Conservation (phyloP, 2,797 vertebrate species). For the Martes flavigula region DNA sequence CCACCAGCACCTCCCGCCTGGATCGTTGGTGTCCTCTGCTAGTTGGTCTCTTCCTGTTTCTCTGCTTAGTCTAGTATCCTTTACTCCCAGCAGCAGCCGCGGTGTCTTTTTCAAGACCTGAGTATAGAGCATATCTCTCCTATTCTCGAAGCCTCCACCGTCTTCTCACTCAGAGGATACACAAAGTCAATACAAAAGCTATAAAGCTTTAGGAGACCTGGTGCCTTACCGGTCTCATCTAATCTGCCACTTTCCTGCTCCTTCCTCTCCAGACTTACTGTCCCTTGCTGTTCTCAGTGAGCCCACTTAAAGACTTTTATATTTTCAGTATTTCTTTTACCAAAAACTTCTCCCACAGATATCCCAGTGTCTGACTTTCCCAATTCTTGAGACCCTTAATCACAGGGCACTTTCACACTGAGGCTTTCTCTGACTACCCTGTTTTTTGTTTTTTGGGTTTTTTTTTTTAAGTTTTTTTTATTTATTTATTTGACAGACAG, state of each 20-base stretch:
- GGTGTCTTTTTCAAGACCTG: background rate
- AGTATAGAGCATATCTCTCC: background rate
- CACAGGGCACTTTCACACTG: background rate
- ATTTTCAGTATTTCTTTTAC: background rate
- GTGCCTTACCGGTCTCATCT: background rate
- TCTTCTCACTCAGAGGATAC: background rate
- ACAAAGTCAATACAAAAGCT: background rate
- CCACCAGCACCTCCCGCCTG: background rate
- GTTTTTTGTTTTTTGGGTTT: background rate
- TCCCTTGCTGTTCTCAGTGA: background rate
- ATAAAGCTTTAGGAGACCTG: background rate
- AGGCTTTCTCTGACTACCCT: background rate
- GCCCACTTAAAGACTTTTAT: background rate
- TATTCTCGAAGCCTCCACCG: background rate
- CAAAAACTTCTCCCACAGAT: background rate
- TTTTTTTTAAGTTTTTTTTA: too few relatives aligned
- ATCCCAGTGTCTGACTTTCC: background rate
- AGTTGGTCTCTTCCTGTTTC: background rate
- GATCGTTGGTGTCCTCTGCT: background rate
- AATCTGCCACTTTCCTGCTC: background rate
- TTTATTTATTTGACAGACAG: too few relatives aligned
- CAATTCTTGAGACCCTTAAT: background rate
- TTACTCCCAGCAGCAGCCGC: background rate
- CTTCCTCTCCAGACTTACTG: background rate
- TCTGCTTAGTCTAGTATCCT: background rate